Evolutionary conservation across 2,113 vertebrate species (phyloP).

Genomic region (Heloderma charlesbogerti): DNA sequence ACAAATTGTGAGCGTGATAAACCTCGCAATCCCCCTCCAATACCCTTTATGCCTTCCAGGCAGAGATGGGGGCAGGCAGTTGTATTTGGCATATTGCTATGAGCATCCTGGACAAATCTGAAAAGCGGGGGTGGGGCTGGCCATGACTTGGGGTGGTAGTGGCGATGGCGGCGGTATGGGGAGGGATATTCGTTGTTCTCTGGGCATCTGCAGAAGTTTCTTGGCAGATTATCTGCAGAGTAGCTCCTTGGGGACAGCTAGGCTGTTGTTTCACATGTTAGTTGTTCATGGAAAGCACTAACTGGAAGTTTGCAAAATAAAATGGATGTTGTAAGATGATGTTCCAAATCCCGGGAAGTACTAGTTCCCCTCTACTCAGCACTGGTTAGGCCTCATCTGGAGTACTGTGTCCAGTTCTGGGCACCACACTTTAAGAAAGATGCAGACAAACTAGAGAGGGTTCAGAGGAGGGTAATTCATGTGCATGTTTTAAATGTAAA

Average conservation of each 20-base stretch:
- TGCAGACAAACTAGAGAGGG: too few relatives aligned
- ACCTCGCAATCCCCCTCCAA: slow-evolving; percentile 53
- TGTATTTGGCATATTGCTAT: slow-evolving; percentile 34
- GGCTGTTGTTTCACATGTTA: background rate
- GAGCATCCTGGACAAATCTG: slow-evolving; percentile 58
- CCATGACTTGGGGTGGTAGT: too few relatives aligned
- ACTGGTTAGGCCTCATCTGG: too few relatives aligned
- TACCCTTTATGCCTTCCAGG: slow-evolving; percentile 65
- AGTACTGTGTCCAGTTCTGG: too few relatives aligned
- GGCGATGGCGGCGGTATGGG: background rate
- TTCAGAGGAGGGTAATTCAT: too few relatives aligned
- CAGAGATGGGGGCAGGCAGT: slow-evolving; percentile 50
- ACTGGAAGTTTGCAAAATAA: background rate
- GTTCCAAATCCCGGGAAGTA: too few relatives aligned
- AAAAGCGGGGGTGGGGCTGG: slow-evolving; percentile 35
- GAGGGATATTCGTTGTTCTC: slow-evolving; percentile 56
- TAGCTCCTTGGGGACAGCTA: slow-evolving; percentile 22
- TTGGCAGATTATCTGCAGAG: background rate
- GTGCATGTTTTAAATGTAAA: too few relatives aligned
- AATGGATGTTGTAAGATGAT: too few relatives aligned
- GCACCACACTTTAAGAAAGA: too few relatives aligned
- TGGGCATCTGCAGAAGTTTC: slow-evolving; percentile 55
- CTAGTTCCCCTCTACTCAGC: too few relatives aligned
- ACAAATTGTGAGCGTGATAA: slow-evolving; percentile 66
- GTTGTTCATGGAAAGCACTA: background rate